Base-by-base conservation (phyloP, 2,888 invertebrate species). In the Ctenicera cuprea region DNA sequence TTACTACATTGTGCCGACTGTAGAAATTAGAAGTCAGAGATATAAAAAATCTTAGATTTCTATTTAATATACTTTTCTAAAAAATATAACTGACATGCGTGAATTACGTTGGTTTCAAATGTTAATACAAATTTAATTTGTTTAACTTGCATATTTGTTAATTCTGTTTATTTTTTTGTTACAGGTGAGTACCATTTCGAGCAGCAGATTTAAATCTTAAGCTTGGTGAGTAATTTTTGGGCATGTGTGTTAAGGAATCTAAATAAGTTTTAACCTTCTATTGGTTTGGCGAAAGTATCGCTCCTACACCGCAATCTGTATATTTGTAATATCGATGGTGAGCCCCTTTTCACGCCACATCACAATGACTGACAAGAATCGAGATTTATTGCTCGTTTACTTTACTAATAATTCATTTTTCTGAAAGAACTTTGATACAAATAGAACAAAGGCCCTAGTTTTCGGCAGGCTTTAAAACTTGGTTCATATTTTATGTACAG, bases 331-430 rank as follows among this genome's bases (percentile, higher is more conserved):
- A 54, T 79, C 79, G 67, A 65, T 74, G 76, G 77, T 73, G 45
- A 65, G 72, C 72, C 77, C 79, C 78, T 78, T 82, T 82, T 83
- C 82, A 82, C 82, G 82, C 82, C 83, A 80, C 80, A 84, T 85
- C 84, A 85, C 85, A 85, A 85, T 87, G 85, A 86, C 83, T 86
- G 87, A 87, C 87, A 86, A 82, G 84, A 83, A 85, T 86, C 86
- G 86, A 86, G 86, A 87, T 87, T 86, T 86, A 87, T 87, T 85
- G 85, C 86, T 83, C 83, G 85, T 86, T 86, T 85, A 85, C 85
- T 85, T 85, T 82, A 82, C 86, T 86, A 87, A 87, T 87, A 86
- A 86, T 87, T 87, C 87, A 87, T 86, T 86, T 86, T 86, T 85
- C 82, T 80, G 82, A 83, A 84, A 83, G 83, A 76, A 72, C 74